These are phyloP conservation scores for Dipodomys ordii DNA, from an alignment of 2,113 vertebrate species.

Conservation along the genomic window DNA sequence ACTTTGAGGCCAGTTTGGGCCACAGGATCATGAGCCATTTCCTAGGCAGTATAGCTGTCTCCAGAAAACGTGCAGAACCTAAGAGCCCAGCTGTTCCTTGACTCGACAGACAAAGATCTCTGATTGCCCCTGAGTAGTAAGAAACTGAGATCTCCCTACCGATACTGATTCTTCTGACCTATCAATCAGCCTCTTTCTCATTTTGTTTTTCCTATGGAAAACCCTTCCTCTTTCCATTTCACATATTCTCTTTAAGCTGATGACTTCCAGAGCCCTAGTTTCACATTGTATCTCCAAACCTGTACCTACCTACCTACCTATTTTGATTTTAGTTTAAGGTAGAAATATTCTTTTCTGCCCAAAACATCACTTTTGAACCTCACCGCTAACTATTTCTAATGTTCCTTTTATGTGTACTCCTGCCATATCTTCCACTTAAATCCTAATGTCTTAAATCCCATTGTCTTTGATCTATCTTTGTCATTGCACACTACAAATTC, in stretches of 20 bases:
- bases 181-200: neutral
- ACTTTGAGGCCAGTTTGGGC: neutral
- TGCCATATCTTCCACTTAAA: neutral
- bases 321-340: slow-evolving; percentile 8
- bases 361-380: neutral
- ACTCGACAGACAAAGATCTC: neutral
- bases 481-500: neutral
- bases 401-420: neutral
- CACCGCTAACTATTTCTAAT: neutral
- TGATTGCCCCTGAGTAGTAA: neutral
- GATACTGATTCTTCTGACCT: neutral
- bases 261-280: neutral
- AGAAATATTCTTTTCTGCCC: neutral
- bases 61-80: neutral
- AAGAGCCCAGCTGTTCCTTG: neutral
- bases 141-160: neutral
- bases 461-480: neutral
- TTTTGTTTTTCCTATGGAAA: neutral
- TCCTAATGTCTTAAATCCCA: neutral
- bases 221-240: neutral
- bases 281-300: neutral
- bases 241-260: neutral
- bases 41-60: neutral
- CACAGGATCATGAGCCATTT: neutral
- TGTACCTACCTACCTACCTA: neutral